A percentile compares a stretch with the other conserved stretches of the same genome.
Evolutionary conservation across 2,888 invertebrate species (phyloP).

Genomic region (Ommatoiulus sabulosus): DNA sequence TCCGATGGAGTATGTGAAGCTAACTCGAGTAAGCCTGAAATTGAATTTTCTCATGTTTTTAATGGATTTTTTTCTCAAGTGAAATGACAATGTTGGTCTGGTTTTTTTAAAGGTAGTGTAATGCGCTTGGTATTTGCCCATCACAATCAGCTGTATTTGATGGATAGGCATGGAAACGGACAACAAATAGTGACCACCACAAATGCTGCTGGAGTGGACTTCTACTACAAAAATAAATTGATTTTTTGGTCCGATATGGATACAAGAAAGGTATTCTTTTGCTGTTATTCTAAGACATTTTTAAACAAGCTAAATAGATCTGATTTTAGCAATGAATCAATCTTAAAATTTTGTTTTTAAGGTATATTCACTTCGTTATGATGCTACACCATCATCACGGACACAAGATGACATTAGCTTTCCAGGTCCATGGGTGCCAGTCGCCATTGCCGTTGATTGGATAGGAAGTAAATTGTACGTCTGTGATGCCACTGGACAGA

Average conservation of each 20-base stretch:
- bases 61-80: too few species aligned
- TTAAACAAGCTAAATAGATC: too few species aligned
- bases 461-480: constrained; percentile 96
- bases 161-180: constrained; percentile 75
- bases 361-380: constrained; percentile 62
- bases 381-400: constrained; percentile 56
- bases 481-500: constrained; percentile 91
- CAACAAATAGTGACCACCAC: constrained; percentile 77
- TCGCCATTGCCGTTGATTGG: constrained; percentile 96
- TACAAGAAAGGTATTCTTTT: constrained; percentile 63
- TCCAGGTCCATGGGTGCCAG: constrained; percentile 89
- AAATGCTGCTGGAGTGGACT: constrained; percentile 87
- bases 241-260: constrained; percentile 90
- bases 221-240: constrained; percentile 79
- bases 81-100: too few species aligned
- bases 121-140: constrained; percentile 76
- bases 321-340: background rate
- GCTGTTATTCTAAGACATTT: too few species aligned
- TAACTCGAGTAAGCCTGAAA: constrained; percentile 64
- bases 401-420: constrained; percentile 75
- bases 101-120: constrained; percentile 59
- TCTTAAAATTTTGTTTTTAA: constrained; percentile 57
- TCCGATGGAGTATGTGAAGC: constrained; percentile 69
- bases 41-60: background rate
- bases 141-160: constrained; percentile 78